Conservation (phyloP, 1,140 invertebrate genomes). For the Diachasmimorpha longicaudata region DNA sequence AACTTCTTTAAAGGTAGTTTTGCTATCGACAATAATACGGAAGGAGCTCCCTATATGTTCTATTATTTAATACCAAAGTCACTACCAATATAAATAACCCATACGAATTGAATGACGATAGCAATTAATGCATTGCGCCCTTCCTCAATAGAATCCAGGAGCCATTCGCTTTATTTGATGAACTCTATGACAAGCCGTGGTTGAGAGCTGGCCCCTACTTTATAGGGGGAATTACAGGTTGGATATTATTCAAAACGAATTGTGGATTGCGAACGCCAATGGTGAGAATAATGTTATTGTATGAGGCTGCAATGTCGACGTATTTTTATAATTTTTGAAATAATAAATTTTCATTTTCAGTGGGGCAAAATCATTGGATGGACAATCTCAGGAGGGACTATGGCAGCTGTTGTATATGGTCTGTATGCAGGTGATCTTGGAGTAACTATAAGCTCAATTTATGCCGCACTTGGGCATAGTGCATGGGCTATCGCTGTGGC, state of each 20-base stretch:
- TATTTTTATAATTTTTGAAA: too few relatives aligned
- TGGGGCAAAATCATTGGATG: conserved; percentile 63
- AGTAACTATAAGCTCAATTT: conserved; percentile 66
- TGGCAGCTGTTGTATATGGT: conserved; percentile 77
- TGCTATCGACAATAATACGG: too few relatives aligned
- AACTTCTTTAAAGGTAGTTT: too few relatives aligned
- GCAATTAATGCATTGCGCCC: too few relatives aligned
- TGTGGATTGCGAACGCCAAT: conserved; percentile 69
- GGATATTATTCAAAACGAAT: conserved; percentile 74
- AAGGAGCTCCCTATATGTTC: too few relatives aligned
- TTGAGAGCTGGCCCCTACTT: conserved; percentile 81
- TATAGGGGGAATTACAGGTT: conserved; percentile 78
- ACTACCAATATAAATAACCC: too few relatives aligned
- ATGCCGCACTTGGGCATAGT: conserved; percentile 68
- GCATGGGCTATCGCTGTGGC: conserved; percentile 78
- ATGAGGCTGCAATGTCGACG: too few relatives aligned
- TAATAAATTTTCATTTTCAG: too few relatives aligned
- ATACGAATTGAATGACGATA: too few relatives aligned
- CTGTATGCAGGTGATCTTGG: conserved; percentile 74
- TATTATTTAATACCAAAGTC: too few relatives aligned
- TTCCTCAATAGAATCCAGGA: conserved; percentile 67
- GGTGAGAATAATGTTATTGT: conserved; percentile 56
- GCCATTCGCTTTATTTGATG: conserved; percentile 82
- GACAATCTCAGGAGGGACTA: conserved; percentile 65
- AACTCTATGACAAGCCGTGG: conserved; percentile 86